Evolutionary conservation across 1,140 invertebrate species (phyloP).

Genomic region (Drepana arcuata): DNA sequence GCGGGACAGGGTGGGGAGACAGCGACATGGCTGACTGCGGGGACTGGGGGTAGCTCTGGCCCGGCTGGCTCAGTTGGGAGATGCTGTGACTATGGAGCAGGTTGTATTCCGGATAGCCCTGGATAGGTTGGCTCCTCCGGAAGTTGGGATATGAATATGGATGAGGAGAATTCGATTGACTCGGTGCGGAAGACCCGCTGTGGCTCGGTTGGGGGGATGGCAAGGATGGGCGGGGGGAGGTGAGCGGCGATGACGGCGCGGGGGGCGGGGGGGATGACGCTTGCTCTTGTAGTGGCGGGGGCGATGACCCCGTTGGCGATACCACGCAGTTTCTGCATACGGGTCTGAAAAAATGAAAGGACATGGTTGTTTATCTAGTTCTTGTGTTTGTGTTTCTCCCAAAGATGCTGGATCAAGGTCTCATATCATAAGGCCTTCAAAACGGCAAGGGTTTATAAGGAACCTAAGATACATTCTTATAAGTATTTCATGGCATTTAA

Average conservation of each 20-base stretch:
- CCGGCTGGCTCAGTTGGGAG: constrained; percentile 41
- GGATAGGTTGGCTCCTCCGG: constrained; percentile 32
- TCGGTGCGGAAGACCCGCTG: constrained; percentile 44
- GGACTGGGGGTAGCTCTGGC: constrained; percentile 19
- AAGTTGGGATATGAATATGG: constrained; percentile 49
- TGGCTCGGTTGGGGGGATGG: constrained; percentile 49
- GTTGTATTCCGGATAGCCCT: constrained; percentile 31
- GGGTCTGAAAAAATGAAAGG: constrained; percentile 69
- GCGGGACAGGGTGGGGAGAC: constrained; percentile 59
- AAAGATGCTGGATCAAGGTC: no score
- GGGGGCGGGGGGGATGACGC: constrained; percentile 45
- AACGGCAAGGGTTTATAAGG: no score
- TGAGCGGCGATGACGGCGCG: constrained; percentile 35
- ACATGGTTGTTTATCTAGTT: neutral
- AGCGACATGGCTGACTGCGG: constrained; percentile 58
- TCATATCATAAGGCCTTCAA: no score
- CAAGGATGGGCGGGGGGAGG: constrained; percentile 18
- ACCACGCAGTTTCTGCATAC: constrained; percentile 73
- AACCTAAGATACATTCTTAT: no score
- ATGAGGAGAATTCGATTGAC: constrained; percentile 46
- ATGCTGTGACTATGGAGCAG: constrained; percentile 38
- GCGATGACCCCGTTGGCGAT: constrained; percentile 57
- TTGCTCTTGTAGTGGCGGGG: constrained; percentile 47
- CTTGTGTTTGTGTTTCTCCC: no score
- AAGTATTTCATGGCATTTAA: no score